Base-by-base conservation (phyloP, 2,888 invertebrate species). In the Aleiodes testaceus region DNA sequence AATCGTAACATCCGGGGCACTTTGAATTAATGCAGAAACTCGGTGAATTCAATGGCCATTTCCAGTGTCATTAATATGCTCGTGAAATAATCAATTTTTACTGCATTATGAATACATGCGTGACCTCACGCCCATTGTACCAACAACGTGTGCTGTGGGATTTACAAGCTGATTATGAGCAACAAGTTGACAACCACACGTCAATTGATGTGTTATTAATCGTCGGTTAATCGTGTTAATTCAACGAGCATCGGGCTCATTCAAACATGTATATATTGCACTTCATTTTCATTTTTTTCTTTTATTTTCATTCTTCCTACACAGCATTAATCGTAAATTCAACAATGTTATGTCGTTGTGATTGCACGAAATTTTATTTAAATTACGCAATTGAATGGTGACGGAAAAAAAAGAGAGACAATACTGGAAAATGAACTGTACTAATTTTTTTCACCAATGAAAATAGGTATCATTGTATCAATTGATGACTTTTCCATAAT, bases 131-230 rank as follows among this genome's bases (percentile, higher is more conserved):
- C 44, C 20, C 47, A 36, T 36, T 64, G 22, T 30, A 36, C 7
- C n/a, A 59, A 16, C 14, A 9, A 9, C 7, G 18, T 42, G 18
- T 42, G 20, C 18, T 3, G 59, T 11, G 59, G 14, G 18, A 36
- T 36, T 36, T 59, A 67, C 63, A 18, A 53, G 11, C 52, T 65
- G 44, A 65, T 69, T 45, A 61, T 53, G 70, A 77, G 87, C 87
- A 87, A 87, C 87, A 87, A 87, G 87, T 87, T 85, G 84, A 82
- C 84, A 72, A 50, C 68, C 83, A 81, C 73, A 82, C 84, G 84
- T 84, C 86, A 86, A 86, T 85, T 85, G 86, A 86, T 85, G 86
- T 80, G 85, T 87, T 86, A 87, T 87, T 87, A 87, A 86, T 87
- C 84, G 84, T 82, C 81, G 82, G 86, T 87, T 86, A 87, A 87